Percentiles rank a stretch among this genome's conserved stretches.
These are phyloP conservation scores for Linepithema humile DNA, from an alignment of 1,140 invertebrate genomes.

Conservation along the genomic window DNA sequence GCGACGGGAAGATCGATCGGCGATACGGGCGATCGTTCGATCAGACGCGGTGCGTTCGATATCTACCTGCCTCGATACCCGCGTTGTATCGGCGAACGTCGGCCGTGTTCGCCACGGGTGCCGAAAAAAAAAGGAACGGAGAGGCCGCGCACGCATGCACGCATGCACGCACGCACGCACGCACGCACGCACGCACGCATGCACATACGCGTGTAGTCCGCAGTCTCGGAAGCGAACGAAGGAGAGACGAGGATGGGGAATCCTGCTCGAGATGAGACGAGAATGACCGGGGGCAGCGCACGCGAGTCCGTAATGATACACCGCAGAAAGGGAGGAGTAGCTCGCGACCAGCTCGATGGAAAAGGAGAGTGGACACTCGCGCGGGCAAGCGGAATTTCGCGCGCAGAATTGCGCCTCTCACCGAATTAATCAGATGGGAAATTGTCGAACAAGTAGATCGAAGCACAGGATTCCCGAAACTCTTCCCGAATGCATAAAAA, in stretches of 20 bases:
- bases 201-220: background rate
- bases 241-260: constrained; percentile 58
- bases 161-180: background rate
- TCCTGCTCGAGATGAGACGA: constrained; percentile 77
- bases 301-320: constrained; percentile 83
- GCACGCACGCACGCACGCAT: background rate
- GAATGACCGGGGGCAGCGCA: constrained; percentile 83
- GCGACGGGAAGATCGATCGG: constrained; percentile 53
- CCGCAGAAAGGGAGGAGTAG: constrained; percentile 72
- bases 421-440: background rate
- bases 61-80: constrained; percentile 32
- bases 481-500: background rate
- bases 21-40: constrained; percentile 32
- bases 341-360: constrained; percentile 58
- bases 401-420: constrained; percentile 22
- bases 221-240: constrained; percentile 43
- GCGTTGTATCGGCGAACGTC: constrained; percentile 52
- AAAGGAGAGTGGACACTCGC: constrained; percentile 70
- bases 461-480: background rate
- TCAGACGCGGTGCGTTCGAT: constrained; percentile 55
- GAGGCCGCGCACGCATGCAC: constrained; percentile 22
- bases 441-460: background rate
- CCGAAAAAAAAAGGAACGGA: constrained; percentile 62
- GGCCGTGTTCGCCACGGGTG: constrained; percentile 63
- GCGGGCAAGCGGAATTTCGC: constrained; percentile 58